These are phyloP conservation scores for Trachelus troglodyta DNA, from an alignment of 2,888 invertebrate species.

Conservation along the genomic window DNA sequence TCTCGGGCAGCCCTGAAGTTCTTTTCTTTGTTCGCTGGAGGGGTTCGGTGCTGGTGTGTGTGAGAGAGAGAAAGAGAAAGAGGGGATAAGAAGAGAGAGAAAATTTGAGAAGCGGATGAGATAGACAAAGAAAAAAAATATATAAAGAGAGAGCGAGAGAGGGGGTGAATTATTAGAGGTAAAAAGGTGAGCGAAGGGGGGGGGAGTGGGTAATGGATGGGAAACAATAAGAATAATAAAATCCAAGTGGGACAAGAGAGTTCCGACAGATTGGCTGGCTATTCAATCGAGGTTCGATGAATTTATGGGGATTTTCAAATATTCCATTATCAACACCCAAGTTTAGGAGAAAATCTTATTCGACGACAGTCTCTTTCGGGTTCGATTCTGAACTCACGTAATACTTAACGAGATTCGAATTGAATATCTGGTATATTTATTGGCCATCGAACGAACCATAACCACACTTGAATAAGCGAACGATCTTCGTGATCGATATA, in stretches of 20 bases:
- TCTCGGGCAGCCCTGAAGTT: slow-evolving; percentile 19
- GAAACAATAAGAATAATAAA: slow-evolving; percentile 29
- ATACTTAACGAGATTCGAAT: neutral
- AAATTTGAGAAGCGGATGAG: too few species aligned
- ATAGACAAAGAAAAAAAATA: too few species aligned
- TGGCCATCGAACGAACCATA: neutral
- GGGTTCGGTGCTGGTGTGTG: neutral
- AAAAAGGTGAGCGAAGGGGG: neutral
- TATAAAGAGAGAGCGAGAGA: slow-evolving; percentile 2
- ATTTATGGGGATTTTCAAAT: slow-evolving; percentile 35
- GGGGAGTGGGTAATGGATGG: slow-evolving; percentile 15
- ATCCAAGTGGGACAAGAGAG: slow-evolving; percentile 21
- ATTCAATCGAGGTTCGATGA: slow-evolving; percentile 36
- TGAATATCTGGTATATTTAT: neutral
- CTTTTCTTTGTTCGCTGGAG: slow-evolving; percentile 21
- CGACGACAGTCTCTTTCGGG: neutral
- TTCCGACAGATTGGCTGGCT: slow-evolving; percentile 33
- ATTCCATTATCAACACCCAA: slow-evolving; percentile 16
- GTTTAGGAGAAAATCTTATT: neutral
- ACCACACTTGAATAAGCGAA: neutral
- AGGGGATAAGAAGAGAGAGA: neutral
- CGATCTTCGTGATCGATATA: neutral
- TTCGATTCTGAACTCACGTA: neutral
- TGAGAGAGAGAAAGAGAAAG: slow-evolving; percentile 8
- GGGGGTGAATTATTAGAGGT: slow-evolving; percentile 11